Percentiles rank a stretch among this genome's conserved stretches.
phyloP scores from a whole-genome alignment of 1,140 invertebrate genomes.

The Sminthurides bifidus region DNA sequence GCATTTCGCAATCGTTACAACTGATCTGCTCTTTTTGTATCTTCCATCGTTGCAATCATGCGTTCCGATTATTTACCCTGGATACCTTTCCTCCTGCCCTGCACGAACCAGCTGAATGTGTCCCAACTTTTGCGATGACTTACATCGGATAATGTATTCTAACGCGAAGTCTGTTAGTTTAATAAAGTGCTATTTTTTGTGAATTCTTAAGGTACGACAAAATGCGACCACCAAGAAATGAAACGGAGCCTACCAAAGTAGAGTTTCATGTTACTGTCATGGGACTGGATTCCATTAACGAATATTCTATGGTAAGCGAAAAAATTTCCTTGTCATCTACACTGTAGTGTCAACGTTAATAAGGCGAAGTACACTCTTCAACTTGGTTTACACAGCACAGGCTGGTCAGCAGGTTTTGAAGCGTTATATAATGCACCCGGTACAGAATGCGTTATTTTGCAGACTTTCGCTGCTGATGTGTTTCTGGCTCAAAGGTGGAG shows the following conservation, averaged over 20 bases:
- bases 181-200: neutral
- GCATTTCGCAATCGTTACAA: neutral
- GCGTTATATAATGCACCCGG: neutral
- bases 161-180: neutral
- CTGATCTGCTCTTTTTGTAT: neutral
- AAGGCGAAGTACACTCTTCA: too few species aligned
- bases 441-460: conserved; percentile 1
- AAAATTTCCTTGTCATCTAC: neutral
- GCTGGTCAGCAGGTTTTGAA: too few species aligned
- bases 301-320: conserved; percentile 37
- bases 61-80: neutral
- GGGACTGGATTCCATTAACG: conserved; percentile 37
- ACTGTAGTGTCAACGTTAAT: neutral
- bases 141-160: too few species aligned
- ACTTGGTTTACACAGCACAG: too few species aligned
- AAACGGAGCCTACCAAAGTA: conserved; percentile 34
- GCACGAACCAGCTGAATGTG: too few species aligned
- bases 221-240: conserved; percentile 34
- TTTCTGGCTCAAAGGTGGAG: conserved; percentile 39
- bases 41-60: neutral
- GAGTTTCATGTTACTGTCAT: conserved; percentile 37
- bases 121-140: too few species aligned
- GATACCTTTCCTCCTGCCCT: neutral
- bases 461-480: conserved; percentile 39
- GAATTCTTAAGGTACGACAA: conserved; percentile 32